Conservation (phyloP, 2,113 vertebrate species). For the Anolis carolinensis region DNA sequence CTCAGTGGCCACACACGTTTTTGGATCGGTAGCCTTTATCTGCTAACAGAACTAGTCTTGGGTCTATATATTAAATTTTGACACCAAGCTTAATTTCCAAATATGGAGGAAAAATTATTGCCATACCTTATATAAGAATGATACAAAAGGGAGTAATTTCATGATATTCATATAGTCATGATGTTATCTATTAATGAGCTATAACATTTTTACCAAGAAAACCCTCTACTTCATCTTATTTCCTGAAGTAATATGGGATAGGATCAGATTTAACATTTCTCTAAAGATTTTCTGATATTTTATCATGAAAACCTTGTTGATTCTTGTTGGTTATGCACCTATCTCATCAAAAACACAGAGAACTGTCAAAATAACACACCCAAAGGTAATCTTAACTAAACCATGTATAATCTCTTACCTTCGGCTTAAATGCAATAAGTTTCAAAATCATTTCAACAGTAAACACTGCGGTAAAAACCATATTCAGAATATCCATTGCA, state of each 20-base stretch:
- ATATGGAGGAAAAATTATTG: constrained; percentile 19
- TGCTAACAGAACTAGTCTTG: not conserved
- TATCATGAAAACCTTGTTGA: constrained; percentile 12
- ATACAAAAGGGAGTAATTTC: constrained; percentile 36
- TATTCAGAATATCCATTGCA: constrained; percentile 98
- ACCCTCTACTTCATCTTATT: constrained; percentile 33
- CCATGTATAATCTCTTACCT: constrained; percentile 80
- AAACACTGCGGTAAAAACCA: constrained; percentile 98
- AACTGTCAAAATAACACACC: constrained; percentile 41
- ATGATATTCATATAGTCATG: constrained; percentile 24
- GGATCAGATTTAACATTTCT: constrained; percentile 56
- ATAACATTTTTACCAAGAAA: constrained; percentile 21
- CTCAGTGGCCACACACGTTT: not conserved
- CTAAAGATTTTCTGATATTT: constrained; percentile 47
- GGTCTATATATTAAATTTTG: not conserved
- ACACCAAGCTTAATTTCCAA: not conserved
- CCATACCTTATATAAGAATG: constrained; percentile 5
- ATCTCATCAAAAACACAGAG: constrained; percentile 45
- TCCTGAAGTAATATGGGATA: constrained; percentile 21
- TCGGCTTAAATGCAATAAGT: constrained; percentile 98
- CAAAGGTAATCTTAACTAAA: constrained; percentile 50
- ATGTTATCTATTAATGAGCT: not conserved
- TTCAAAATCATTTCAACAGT: constrained; percentile 99
- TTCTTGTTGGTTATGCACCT: constrained; percentile 24
- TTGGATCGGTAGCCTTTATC: not conserved